Evolutionary conservation across 2,888 invertebrate species (phyloP).

Genomic region (Gordius sp.): DNA sequence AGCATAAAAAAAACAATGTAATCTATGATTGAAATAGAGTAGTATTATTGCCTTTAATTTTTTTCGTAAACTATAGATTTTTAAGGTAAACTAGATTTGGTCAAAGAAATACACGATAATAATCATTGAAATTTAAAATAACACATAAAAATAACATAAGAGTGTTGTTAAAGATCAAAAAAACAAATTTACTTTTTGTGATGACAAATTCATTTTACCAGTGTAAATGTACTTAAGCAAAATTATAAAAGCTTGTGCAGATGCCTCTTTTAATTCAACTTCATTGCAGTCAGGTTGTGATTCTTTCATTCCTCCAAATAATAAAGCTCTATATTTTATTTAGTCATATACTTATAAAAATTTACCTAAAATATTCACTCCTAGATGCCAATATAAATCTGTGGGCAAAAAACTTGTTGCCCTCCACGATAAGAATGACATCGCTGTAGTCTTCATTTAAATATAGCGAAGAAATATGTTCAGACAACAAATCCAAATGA

Average conservation of each 20-base stretch:
- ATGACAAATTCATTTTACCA: conserved; percentile 38
- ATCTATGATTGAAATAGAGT: no score
- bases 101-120: no score
- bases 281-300: conserved; percentile 39
- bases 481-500: conserved; percentile 46
- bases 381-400: conserved; percentile 69
- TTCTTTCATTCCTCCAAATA: conserved; percentile 39
- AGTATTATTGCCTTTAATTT: no score
- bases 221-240: conserved; percentile 80
- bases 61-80: no score
- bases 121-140: no score
- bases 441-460: conserved; percentile 67
- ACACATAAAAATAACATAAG: no score
- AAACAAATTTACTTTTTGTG: conserved; percentile 8
- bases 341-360: conserved; percentile 14
- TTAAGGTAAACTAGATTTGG: no score
- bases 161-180: not conserved
- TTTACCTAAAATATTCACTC: conserved; percentile 78
- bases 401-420: conserved; percentile 41
- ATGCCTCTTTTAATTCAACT: conserved; percentile 53
- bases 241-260: conserved; percentile 29
- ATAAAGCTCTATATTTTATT: conserved; percentile 32
- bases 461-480: conserved; percentile 57
- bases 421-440: conserved; percentile 57
- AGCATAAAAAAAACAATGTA: no score